Conservation (phyloP, 2,113 vertebrate species). For the Upupa epops region DNA sequence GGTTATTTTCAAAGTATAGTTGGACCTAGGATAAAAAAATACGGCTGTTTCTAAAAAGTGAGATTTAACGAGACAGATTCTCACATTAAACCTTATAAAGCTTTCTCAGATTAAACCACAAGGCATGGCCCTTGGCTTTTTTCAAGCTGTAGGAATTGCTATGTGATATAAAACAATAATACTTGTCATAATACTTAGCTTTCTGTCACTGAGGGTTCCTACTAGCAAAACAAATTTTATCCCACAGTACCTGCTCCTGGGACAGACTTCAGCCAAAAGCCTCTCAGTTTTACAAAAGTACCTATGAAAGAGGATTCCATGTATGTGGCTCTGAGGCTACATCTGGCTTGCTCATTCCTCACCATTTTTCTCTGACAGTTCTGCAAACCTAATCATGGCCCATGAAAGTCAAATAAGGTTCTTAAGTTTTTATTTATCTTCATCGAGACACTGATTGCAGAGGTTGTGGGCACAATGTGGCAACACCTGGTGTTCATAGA, state of each 20-base stretch:
- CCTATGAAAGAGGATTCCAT: neutral
- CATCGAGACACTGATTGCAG: neutral
- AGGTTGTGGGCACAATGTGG: neutral
- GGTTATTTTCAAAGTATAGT: neutral
- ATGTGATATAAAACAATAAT: neutral
- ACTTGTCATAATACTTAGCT: neutral
- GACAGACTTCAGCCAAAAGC: neutral
- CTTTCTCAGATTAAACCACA: neutral
- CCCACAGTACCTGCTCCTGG: accelerated
- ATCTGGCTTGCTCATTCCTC: neutral
- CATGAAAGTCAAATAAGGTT: neutral
- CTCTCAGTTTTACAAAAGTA: neutral
- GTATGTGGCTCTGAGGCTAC: neutral
- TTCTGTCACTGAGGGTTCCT: neutral
- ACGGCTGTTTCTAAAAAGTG: neutral
- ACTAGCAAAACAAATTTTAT: neutral
- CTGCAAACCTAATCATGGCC: neutral
- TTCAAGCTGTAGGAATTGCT: neutral
- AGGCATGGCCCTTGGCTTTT: neutral
- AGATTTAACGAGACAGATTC: neutral
- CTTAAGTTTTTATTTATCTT: neutral
- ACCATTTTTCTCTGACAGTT: neutral
- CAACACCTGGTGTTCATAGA: neutral
- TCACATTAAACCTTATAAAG: neutral
- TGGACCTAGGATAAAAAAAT: neutral